Base-by-base conservation (phyloP, 2,888 invertebrate genomes). In the Cheilosia vernalis region DNA sequence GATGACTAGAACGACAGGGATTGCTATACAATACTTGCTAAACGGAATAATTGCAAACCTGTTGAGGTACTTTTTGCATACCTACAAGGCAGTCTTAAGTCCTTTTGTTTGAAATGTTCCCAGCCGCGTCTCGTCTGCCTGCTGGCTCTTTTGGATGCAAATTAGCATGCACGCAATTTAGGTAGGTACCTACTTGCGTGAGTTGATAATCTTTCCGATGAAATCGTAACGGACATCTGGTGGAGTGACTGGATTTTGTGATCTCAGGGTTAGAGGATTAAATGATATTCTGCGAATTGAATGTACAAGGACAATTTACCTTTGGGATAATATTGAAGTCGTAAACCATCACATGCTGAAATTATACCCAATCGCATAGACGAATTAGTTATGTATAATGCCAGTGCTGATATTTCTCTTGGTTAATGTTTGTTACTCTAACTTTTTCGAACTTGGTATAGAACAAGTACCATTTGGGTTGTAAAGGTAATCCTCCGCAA, bases 1-100 rank as follows among this genome's bases (percentile, higher is more conserved):
- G 49, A 5, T 47, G 4, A 74, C 51, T 60, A 40, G 17, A 76
- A 60, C 49, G 64, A 51, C 21, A 66, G 63, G 47, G 0, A 9
- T 27, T 27, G 9, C 5, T 30, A 47, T 6, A 17, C 17, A 61
- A 61, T 6, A 17, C 13, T 13, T 4, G n/a, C 15, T 40, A 15
- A 27, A 27, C 6, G 13, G 27, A 13, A 9, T 24, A 33, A 15
- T 13, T 21, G 64, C 63, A 49, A 56, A 33, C 24, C 15, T 24
- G 58, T 67, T 58, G 42, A 21, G 6, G 37, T 53, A 37, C 56
- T 33, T 56, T 56, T 58, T 24, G 58, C 69, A 58, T 5, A 30
- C 51, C 51, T 21, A 15, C 17, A 1, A 30, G 6, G n/a, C 9
- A 6, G 9, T 30, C 9, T 2, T 17, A 0, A 15, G 24, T 51